Evolutionary conservation across 2,113 vertebrate genomes (phyloP).

Genomic region (Heterotis niloticus): DNA sequence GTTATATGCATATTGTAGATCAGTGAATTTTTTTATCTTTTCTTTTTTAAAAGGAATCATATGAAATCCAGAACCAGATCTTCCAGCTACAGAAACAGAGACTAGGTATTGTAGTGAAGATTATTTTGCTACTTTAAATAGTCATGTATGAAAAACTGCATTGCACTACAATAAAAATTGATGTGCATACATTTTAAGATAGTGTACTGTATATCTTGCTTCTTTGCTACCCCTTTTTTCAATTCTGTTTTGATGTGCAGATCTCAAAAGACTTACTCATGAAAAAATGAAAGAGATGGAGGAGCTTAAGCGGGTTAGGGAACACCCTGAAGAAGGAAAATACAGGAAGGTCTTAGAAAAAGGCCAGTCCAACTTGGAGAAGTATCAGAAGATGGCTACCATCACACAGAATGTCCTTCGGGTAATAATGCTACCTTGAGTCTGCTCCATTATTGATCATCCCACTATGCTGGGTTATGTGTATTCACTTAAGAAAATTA

Average conservation of each 20-base stretch:
- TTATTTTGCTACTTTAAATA: neutral
- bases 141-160: neutral
- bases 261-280: conserved; percentile 54
- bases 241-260: conserved; percentile 31
- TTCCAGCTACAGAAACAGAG: conserved; percentile 32
- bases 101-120: neutral
- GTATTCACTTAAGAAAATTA: too few species aligned
- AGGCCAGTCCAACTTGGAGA: conserved; percentile 43
- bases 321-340: conserved; percentile 45
- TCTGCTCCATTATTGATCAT: too few species aligned
- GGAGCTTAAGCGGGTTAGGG: conserved; percentile 51
- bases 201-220: neutral
- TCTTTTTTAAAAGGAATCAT: conserved; percentile 51
- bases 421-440: conserved; percentile 43
- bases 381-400: conserved; percentile 56
- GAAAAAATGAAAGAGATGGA: conserved; percentile 61
- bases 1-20: neutral
- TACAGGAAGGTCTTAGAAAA: conserved; percentile 22
- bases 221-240: too few species aligned
- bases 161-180: neutral
- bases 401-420: conserved; percentile 66
- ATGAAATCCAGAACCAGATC: conserved; percentile 60
- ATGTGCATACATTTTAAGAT: neutral
- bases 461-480: too few species aligned
- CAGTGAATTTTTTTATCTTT: neutral